A percentile compares a stretch with the other conserved stretches of the same genome.
Conservation (phyloP, 2,113 vertebrate species). For the Gulo gulo region DNA sequence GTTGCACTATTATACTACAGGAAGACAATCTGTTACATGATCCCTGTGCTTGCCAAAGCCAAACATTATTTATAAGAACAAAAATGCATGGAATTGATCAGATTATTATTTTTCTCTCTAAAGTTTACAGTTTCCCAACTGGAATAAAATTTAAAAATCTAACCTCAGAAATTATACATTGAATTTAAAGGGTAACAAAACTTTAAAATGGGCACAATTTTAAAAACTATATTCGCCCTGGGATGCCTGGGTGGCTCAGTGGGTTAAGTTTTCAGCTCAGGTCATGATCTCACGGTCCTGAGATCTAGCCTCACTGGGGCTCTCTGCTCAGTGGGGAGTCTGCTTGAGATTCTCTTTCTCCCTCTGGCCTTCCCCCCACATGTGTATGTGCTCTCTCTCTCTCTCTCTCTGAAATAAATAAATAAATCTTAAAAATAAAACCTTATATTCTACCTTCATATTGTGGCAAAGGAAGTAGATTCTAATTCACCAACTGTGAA, state of each 20-base stretch:
- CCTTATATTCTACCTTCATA: neutral
- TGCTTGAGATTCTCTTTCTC: neutral
- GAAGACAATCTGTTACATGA: neutral
- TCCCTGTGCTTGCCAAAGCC: neutral
- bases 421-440: neutral
- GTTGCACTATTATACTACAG: neutral
- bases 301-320: neutral
- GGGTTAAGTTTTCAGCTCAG: neutral
- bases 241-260: neutral
- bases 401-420: neutral
- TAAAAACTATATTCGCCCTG: neutral
- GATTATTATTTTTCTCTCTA: neutral
- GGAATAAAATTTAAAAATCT: neutral
- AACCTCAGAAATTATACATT: neutral
- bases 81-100: neutral
- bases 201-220: neutral
- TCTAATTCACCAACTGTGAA: neutral
- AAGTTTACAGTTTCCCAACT: neutral
- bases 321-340: neutral
- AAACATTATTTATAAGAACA: neutral
- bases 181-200: neutral
- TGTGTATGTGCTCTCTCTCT: neutral
- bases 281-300: neutral
- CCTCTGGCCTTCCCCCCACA: neutral
- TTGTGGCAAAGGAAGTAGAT: neutral